phyloP scores from a whole-genome alignment of 2,113 vertebrate species.

The Elachura formosa region DNA sequence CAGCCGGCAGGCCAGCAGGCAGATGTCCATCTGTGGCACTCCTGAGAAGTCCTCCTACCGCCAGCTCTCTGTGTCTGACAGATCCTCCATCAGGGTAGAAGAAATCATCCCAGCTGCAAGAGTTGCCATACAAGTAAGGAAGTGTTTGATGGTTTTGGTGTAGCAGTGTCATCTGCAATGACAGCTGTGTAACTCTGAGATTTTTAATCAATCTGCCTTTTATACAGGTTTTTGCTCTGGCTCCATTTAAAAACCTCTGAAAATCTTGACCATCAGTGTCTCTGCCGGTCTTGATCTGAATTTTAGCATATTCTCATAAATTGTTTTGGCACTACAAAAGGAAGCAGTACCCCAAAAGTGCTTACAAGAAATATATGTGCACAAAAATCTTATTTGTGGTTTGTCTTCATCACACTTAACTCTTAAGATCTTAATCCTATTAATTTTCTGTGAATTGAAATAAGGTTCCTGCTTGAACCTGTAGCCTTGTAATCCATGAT shows the following conservation, averaged over 20 bases:
- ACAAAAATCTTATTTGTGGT: neutral
- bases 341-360: neutral
- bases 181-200: neutral
- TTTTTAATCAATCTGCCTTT: neutral
- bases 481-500: neutral
- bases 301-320: neutral
- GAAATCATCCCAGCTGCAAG: slow-evolving; percentile 96
- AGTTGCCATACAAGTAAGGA: slow-evolving; percentile 91
- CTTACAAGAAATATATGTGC: neutral
- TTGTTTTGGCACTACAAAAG: neutral
- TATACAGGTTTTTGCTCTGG: neutral
- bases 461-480: neutral
- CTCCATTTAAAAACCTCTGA: neutral
- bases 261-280: neutral
- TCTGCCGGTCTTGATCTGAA: neutral
- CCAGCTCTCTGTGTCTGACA: slow-evolving; percentile 93
- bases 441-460: neutral
- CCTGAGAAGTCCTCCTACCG: slow-evolving; percentile 95
- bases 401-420: neutral
- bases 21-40: slow-evolving; percentile 93
- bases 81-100: slow-evolving; percentile 95
- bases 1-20: slow-evolving; percentile 81
- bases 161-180: neutral
- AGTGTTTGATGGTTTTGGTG: neutral
- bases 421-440: neutral